Conservation (phyloP, 2,113 vertebrate species). For the Poeciliopsis retropinna region DNA sequence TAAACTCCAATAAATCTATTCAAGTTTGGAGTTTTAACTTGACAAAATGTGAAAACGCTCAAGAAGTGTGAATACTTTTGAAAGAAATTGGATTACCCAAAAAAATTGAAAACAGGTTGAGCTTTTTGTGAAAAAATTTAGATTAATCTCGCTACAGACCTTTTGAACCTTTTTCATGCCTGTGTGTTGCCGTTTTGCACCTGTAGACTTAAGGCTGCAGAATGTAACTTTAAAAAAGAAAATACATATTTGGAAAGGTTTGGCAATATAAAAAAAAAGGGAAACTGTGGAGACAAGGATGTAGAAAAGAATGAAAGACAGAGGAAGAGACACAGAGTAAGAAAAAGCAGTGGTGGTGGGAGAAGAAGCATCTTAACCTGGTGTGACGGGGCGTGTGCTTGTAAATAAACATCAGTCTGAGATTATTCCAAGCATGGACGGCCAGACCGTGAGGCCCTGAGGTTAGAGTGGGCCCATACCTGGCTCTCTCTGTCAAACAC, state of each 20-base stretch:
- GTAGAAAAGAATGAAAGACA: slow-evolving; percentile 15
- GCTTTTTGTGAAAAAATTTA: background rate
- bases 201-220: too few relatives aligned
- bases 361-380: slow-evolving; percentile 75
- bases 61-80: background rate
- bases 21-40: too few relatives aligned
- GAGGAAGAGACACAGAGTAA: slow-evolving; percentile 3
- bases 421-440: slow-evolving; percentile 75
- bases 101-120: background rate
- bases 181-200: too few relatives aligned
- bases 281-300: slow-evolving; percentile 28
- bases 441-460: slow-evolving; percentile 63
- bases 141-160: too few relatives aligned
- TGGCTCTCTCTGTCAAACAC: slow-evolving; percentile 34
- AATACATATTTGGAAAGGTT: background rate
- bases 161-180: too few relatives aligned
- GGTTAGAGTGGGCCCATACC: slow-evolving; percentile 73
- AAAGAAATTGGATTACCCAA: background rate
- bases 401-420: slow-evolving; percentile 80
- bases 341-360: slow-evolving; percentile 12
- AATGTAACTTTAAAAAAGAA: too few relatives aligned
- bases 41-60: too few relatives aligned
- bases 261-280: slow-evolving; percentile 3
- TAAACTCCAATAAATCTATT: too few relatives aligned
- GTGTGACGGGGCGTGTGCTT: slow-evolving; percentile 77